These are phyloP conservation scores for Myathropa florea DNA, from an alignment of 2,888 invertebrate genomes.

Conservation along the genomic window DNA sequence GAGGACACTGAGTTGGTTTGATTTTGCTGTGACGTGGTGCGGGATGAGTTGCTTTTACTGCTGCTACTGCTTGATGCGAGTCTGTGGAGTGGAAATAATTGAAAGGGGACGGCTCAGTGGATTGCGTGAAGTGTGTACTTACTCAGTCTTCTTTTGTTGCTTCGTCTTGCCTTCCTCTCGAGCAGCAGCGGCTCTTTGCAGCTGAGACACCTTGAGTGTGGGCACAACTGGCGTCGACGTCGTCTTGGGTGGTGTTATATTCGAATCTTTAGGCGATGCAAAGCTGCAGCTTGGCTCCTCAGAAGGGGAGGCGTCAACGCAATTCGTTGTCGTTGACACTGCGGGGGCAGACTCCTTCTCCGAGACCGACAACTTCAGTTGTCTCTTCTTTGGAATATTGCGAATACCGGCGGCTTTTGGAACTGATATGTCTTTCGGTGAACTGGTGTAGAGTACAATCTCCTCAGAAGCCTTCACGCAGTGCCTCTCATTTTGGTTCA, in stretches of 20 bases:
- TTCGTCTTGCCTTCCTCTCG: slow-evolving; percentile 26
- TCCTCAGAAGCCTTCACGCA: slow-evolving; percentile 74
- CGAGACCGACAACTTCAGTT: slow-evolving; percentile 1
- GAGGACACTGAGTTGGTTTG: slow-evolving; percentile 23
- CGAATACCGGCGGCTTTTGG: slow-evolving; percentile 7
- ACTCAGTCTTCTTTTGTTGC: slow-evolving; percentile 36
- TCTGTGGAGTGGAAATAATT: background rate
- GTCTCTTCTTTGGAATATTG: slow-evolving; percentile 59
- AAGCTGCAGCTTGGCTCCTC: background rate
- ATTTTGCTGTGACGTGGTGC: background rate
- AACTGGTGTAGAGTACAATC: slow-evolving; percentile 68
- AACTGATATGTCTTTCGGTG: background rate
- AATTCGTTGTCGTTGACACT: slow-evolving; percentile 20
- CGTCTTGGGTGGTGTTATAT: background rate
- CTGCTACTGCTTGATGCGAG: slow-evolving; percentile 8
- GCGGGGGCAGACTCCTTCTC: slow-evolving; percentile 12
- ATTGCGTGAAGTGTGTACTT: background rate
- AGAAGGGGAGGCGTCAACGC: background rate
- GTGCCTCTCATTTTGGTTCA: slow-evolving; percentile 76
- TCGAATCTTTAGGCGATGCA: background rate
- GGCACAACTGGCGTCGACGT: slow-evolving; percentile 47
- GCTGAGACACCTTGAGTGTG: slow-evolving; percentile 30
- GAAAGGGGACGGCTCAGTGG: background rate
- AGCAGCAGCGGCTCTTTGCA: slow-evolving; percentile 47
- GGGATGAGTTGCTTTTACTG: slow-evolving; percentile 18